phyloP scores from a whole-genome alignment of 2,113 vertebrate species.

The Lipotes vexillifer region DNA sequence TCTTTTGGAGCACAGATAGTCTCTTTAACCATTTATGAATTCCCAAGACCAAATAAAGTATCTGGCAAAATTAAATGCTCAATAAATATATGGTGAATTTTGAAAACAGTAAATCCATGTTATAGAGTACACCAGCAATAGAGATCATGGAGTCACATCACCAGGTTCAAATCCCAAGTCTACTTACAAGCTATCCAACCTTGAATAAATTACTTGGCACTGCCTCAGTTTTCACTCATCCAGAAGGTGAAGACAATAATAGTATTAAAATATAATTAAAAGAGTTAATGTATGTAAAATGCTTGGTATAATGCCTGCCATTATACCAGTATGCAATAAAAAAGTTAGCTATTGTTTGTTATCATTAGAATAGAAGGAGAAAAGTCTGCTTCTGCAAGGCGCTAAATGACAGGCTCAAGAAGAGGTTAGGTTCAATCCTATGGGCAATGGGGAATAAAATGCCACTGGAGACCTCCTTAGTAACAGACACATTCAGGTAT shows the following conservation, averaged over 20 bases:
- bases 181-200: conserved; percentile 5
- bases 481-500: conserved; percentile 6
- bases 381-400: background rate
- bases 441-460: background rate
- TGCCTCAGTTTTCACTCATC: conserved; percentile 3
- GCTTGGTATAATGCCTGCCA: background rate
- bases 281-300: conserved; percentile 11
- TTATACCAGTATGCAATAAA: background rate
- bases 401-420: conserved; percentile 5
- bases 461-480: background rate
- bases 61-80: conserved; percentile 3
- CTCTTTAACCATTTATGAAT: conserved; percentile 9
- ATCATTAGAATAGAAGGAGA: background rate
- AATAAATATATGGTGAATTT: background rate
- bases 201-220: conserved; percentile 38
- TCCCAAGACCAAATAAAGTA: conserved; percentile 7
- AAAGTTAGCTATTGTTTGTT: background rate
- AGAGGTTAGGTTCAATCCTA: background rate
- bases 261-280: conserved; percentile 31
- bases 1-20: background rate
- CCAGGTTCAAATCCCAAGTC: conserved; percentile 5
- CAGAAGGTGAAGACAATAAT: background rate
- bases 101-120: background rate
- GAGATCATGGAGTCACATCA: background rate
- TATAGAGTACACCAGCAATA: background rate